Base-by-base conservation (phyloP, 2,888 invertebrate species). In the Actias luna region DNA sequence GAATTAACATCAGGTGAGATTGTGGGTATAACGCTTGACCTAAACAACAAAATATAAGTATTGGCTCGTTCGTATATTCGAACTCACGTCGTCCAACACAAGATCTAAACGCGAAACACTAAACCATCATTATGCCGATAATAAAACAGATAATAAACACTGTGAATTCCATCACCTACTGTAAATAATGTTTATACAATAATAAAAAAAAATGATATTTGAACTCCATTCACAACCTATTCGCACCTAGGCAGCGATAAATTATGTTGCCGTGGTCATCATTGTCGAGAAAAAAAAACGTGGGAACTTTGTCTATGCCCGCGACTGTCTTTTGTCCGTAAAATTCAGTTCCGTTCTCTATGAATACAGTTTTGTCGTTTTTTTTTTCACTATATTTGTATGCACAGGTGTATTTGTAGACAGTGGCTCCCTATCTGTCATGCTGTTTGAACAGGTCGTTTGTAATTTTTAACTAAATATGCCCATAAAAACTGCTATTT, bases 361-460 rank as follows among this genome's bases (percentile, higher is more conserved):
- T 84, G 85, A 87, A 87, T 84, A 79, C 70, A 70, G 62, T 69
- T 74, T 78, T 79, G 75, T 77, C 66, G 60, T 61, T 63, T 74
- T 80, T 82, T 83, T 79, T 74, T 68, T 67, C 16, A 10, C 10
- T 42, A 59, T 8, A 35, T 68, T 70, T 85, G 84, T 89, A 69
- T 87, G 80, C 86, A 85, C 91, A 90, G 89, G 89, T 89, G 91
- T 85, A 84, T 87, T 46, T 86, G 75, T 82, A 77, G 71, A 72
- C 60, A 64, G 62, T 69, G 71, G 31, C 42, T 25, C 46, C 46
- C 46, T 46, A 46, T 25, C 67, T 59, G 66, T 67, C 70, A 68
- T 71, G 65, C 67, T 67, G 66, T 71, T 72, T 75, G 72, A 63
- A 69, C 73, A 70, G 67, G 63, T 62, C 55, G 64, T 68, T 62